A percentile compares a stretch with the other conserved stretches of the same genome.
Evolutionary conservation across 23 tunicate species (phyloP).

Genomic region (Diplosoma virens): DNA sequence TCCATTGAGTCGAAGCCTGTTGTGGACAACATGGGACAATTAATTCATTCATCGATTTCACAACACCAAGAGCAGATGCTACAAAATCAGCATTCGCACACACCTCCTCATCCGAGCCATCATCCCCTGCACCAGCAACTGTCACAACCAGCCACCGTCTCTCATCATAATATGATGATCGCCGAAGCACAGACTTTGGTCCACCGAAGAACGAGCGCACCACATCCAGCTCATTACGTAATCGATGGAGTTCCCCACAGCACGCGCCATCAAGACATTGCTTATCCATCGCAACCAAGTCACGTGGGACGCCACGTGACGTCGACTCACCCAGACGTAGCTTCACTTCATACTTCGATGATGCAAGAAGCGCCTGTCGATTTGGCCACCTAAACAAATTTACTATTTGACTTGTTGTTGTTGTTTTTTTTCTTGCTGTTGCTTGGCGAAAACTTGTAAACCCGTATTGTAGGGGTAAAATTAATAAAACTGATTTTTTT

Average conservation of each 20-base stretch:
- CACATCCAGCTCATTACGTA: slow-evolving; percentile 56
- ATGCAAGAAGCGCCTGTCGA: not conserved
- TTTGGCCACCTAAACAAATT: not conserved
- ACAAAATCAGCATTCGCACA: slow-evolving; percentile 62
- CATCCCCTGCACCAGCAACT: slow-evolving; percentile 53
- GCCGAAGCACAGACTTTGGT: slow-evolving; percentile 50
- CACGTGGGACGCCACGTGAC: slow-evolving; percentile 39
- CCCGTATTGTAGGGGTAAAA: too few species aligned
- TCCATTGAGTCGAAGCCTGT: slow-evolving; percentile 68
- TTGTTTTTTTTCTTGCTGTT: too few species aligned
- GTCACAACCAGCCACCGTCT: slow-evolving; percentile 22
- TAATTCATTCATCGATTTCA: slow-evolving; percentile 25
- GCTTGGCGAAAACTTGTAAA: too few species aligned
- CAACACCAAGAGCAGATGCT: slow-evolving; percentile 53
- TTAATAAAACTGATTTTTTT: too few species aligned
- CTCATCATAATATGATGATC: slow-evolving; percentile 77
- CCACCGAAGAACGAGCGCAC: slow-evolving; percentile 32
- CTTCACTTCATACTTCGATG: too few species aligned
- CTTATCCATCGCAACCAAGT: slow-evolving; percentile 36
- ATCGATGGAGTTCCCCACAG: slow-evolving; percentile 48
- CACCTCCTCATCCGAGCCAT: slow-evolving; percentile 67
- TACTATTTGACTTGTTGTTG: too few species aligned
- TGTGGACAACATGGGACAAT: slow-evolving; percentile 50
- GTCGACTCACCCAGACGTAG: too few species aligned
- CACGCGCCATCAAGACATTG: slow-evolving; percentile 48